These are phyloP conservation scores for Sebastes matsubarae DNA, from an alignment of 2,797 vertebrate genomes.

Conservation along the genomic window DNA sequence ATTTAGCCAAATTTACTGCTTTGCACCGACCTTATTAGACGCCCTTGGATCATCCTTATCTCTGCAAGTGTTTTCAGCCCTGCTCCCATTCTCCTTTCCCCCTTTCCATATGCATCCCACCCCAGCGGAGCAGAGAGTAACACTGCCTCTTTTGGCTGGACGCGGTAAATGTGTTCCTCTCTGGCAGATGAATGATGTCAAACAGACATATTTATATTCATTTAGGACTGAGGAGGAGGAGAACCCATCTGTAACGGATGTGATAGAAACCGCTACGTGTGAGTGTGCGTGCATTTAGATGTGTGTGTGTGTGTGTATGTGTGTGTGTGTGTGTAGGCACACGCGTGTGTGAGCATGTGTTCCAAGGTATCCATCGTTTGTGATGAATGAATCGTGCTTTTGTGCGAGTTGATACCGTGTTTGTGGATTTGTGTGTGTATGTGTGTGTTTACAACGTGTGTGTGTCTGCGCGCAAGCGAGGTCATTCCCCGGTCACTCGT, in stretches of 20 bases:
- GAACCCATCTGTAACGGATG: slow-evolving; percentile 85
- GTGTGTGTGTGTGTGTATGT: slow-evolving; percentile 11
- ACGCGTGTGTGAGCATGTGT: slow-evolving; percentile 66
- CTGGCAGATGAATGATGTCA: slow-evolving; percentile 84
- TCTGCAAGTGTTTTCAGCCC: slow-evolving; percentile 36
- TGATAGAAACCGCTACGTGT: slow-evolving; percentile 75
- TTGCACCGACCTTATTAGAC: slow-evolving; percentile 33
- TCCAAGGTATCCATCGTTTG: slow-evolving; percentile 79
- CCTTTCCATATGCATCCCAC: slow-evolving; percentile 17
- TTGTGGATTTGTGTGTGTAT: slow-evolving; percentile 56
- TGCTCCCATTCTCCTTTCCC: slow-evolving; percentile 28
- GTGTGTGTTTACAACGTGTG: slow-evolving; percentile 26
- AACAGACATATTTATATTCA: slow-evolving; percentile 85
- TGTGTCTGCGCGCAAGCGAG: slow-evolving; percentile 53
- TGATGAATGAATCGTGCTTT: slow-evolving; percentile 79
- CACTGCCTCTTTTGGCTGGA: slow-evolving; percentile 75
- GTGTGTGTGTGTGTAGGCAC: slow-evolving; percentile 27
- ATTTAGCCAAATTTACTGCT: slow-evolving; percentile 24
- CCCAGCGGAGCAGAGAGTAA: slow-evolving; percentile 61
- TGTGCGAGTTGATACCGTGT: slow-evolving; percentile 75
- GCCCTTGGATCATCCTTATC: slow-evolving; percentile 47
- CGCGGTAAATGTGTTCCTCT: slow-evolving; percentile 62
- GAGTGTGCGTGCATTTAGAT: slow-evolving; percentile 38
- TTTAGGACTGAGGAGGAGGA: slow-evolving; percentile 82
- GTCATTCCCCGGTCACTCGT: slow-evolving; percentile 82